These are phyloP conservation scores for Ranitomeya imitator DNA, from an alignment of 2,113 vertebrate species.

Conservation along the genomic window DNA sequence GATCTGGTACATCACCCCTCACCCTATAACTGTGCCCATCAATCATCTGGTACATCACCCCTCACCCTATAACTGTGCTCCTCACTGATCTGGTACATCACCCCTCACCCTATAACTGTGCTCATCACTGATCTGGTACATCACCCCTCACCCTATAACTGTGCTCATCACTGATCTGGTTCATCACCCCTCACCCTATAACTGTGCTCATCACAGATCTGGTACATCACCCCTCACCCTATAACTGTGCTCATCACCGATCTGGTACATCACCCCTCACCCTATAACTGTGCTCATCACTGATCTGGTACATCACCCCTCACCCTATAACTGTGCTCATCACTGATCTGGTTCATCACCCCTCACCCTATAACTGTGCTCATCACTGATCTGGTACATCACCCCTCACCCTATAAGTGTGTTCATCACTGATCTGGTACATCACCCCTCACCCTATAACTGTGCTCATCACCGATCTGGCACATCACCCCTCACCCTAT, in stretches of 20 bases:
- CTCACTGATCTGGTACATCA: not conserved
- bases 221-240: not conserved
- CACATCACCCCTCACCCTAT: not conserved
- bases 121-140: not conserved
- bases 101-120: not conserved
- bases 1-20: not conserved
- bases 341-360: not conserved
- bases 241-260: not conserved
- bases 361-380: slow-evolving; percentile 1
- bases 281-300: not conserved
- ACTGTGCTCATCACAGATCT: not conserved
- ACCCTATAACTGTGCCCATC: not conserved
- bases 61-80: not conserved
- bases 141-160: not conserved
- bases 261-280: not conserved
- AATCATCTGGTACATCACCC: not conserved
- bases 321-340: not conserved
- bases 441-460: not conserved
- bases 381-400: not conserved
- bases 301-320: too few relatives aligned
- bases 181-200: too few relatives aligned
- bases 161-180: too few relatives aligned
- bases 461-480: not conserved
- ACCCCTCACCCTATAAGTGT: slow-evolving; percentile 5
- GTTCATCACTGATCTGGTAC: not conserved